Evolutionary conservation across 2,797 vertebrate species (phyloP).

Genomic region (Distichodus sexfasciatus): DNA sequence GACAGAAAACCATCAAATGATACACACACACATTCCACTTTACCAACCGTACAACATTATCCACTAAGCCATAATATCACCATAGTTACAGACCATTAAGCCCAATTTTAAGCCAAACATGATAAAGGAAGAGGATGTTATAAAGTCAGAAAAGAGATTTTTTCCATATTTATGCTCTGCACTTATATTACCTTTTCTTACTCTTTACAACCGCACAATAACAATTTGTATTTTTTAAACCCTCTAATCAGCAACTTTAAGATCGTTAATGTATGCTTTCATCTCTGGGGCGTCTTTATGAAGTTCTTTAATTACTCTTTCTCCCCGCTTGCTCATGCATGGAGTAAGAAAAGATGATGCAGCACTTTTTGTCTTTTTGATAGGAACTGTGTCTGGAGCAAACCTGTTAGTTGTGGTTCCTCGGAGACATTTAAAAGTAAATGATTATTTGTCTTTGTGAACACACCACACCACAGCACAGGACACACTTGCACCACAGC

Average conservation of each 20-base stretch:
- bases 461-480: background rate
- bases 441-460: too few species aligned
- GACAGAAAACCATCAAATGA: too few species aligned
- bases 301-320: conserved; percentile 55
- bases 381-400: background rate
- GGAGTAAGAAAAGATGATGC: conserved; percentile 15
- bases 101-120: too few species aligned
- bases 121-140: too few species aligned
- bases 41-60: too few species aligned
- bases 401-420: background rate
- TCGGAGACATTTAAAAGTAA: background rate
- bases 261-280: conserved; percentile 62
- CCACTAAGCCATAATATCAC: too few species aligned
- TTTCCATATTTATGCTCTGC: too few species aligned
- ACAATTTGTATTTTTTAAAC: conserved; percentile 52
- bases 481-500: too few species aligned
- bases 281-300: conserved; percentile 54
- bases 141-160: too few species aligned
- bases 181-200: background rate
- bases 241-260: conserved; percentile 66
- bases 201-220: conserved; percentile 31
- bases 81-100: background rate
- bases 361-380: conserved; percentile 2
- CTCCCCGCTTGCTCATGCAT: conserved; percentile 24
- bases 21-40: too few species aligned